phyloP scores from a whole-genome alignment of 64 coral and sea anemone species.

The Acropora tenuis region DNA sequence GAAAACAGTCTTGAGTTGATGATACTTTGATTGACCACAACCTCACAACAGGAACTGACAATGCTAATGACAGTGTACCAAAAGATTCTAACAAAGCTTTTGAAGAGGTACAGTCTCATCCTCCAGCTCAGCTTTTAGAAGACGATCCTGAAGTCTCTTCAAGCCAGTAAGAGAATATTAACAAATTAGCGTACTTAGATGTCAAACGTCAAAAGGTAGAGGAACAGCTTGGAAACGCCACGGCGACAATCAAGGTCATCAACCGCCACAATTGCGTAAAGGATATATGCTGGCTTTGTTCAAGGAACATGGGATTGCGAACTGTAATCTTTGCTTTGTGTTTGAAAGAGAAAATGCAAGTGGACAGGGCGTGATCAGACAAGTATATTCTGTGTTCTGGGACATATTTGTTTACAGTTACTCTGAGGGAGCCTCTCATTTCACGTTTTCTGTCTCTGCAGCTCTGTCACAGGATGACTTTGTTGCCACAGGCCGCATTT shows the following conservation, averaged over 20 bases:
- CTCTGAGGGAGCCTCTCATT: slow-evolving; percentile 44
- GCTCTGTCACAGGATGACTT: slow-evolving; percentile 40
- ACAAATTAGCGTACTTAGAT: slow-evolving; percentile 2
- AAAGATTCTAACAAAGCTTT: background rate
- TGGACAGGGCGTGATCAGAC: slow-evolving; percentile 40
- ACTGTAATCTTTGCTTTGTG: background rate
- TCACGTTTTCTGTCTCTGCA: slow-evolving; percentile 23
- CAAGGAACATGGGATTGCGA: slow-evolving; percentile 16
- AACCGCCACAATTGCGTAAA: slow-evolving; percentile 39
- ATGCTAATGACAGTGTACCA: background rate
- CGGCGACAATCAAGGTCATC: background rate
- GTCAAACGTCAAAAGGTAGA: slow-evolving; percentile 6
- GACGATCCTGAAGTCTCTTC: slow-evolving; percentile 23
- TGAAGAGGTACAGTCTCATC: background rate
- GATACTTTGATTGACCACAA: background rate
- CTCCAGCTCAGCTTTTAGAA: slow-evolving; percentile 38
- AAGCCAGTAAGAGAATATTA: background rate
- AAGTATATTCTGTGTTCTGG: slow-evolving; percentile 65
- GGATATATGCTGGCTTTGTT: slow-evolving; percentile 35
- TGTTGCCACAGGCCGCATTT: slow-evolving; percentile 40
- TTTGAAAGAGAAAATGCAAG: slow-evolving; percentile 41
- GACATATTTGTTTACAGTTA: slow-evolving; percentile 33
- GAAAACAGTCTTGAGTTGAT: background rate
- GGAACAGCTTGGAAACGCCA: background rate
- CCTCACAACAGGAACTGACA: background rate